Evolutionary conservation across 2,888 invertebrate species (phyloP), one percentile per base, ranked within the genome.

Genomic region (Phania funesta): DNA sequence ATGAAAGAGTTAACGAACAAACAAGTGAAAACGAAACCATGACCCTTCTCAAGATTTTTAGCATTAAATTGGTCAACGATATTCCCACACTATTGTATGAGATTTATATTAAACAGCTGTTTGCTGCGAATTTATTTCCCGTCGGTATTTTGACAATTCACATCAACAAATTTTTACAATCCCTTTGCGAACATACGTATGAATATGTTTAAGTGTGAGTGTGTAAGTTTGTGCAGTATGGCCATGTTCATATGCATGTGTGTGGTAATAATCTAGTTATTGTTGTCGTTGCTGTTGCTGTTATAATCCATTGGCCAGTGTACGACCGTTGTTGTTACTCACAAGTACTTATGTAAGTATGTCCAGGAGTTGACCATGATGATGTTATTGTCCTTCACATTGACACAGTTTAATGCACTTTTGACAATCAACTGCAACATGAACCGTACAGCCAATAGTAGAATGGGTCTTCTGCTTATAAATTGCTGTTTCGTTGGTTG

Each of bases 401-500:
- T 77, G 81, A 77, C 73, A 82, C 77, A 73, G 81, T 76, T 81
- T 81, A 73, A 73, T 81, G 80, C 65, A 80, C 80, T 76, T 68
- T 75, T 76, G 67, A 24, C 50, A 56, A 44, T 46, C 48, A 46
- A 60, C 48, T 67, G 24, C 29, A 29, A 50, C 18, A 44, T 16
- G 2, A 18, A 5, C 41, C 29, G 16, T 7, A 67, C 13, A 22
- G 16, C 0, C 18, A 52, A 35, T 11, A 9, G 24, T 26, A 46
- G 44, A 22, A 56, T 26, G 44, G n/a, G 13, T 11, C n/a, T 29
- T 52, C 24, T 74, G 58, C 48, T 70, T 56, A 46, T 22, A 48
- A 16, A 64, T 32, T 64, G 22, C 22, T 41, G 41, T 60, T 60
- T 11, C 32, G n/a, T 62, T 62, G 24, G 6, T 29, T 56, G 32